Percentiles rank a stretch among this genome's conserved stretches.
Conservation (phyloP, 2,113 vertebrate genomes). For the Microcebus tavaratra region DNA sequence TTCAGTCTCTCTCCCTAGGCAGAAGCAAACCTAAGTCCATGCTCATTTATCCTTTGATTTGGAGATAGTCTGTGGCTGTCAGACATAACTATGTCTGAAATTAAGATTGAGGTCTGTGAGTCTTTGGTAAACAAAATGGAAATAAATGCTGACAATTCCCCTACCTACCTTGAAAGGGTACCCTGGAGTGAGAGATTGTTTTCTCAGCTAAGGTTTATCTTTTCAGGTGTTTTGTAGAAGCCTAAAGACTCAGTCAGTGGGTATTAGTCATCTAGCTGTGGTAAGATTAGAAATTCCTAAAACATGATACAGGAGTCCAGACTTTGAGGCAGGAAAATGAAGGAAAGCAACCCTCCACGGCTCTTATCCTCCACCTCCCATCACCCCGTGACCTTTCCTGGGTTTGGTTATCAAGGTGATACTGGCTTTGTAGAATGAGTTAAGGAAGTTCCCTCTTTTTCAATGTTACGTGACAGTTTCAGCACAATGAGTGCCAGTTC, state of each 20-base stretch:
- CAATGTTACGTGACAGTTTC: too few species aligned
- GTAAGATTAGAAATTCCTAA: slow-evolving; percentile 80
- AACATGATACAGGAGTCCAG: slow-evolving; percentile 1
- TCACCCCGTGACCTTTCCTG: too few species aligned
- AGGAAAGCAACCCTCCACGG: not conserved
- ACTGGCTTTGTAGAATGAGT: too few species aligned
- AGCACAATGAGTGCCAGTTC: too few species aligned
- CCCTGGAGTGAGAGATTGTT: slow-evolving; percentile 48
- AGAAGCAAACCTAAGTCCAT: slow-evolving; percentile 11
- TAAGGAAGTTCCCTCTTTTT: too few species aligned
- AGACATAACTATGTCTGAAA: slow-evolving; percentile 62
- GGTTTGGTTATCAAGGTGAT: too few species aligned
- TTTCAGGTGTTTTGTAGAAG: slow-evolving; percentile 79
- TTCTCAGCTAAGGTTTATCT: slow-evolving; percentile 70
- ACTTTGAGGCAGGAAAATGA: not conserved
- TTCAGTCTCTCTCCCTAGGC: not conserved
- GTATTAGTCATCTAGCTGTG: slow-evolving; percentile 81
- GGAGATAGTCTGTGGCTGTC: slow-evolving; percentile 43
- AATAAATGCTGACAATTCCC: slow-evolving; percentile 68
- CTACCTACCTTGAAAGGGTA: not conserved
- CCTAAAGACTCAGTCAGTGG: slow-evolving; percentile 69
- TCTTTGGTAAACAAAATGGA: slow-evolving; percentile 41
- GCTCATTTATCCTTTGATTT: slow-evolving; percentile 25
- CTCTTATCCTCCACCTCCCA: not conserved
- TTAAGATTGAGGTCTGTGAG: not conserved